Evolutionary conservation across 2,888 invertebrate genomes (phyloP), one percentile per base, ranked within the genome.

Genomic region (Anoncus sp.): DNA sequence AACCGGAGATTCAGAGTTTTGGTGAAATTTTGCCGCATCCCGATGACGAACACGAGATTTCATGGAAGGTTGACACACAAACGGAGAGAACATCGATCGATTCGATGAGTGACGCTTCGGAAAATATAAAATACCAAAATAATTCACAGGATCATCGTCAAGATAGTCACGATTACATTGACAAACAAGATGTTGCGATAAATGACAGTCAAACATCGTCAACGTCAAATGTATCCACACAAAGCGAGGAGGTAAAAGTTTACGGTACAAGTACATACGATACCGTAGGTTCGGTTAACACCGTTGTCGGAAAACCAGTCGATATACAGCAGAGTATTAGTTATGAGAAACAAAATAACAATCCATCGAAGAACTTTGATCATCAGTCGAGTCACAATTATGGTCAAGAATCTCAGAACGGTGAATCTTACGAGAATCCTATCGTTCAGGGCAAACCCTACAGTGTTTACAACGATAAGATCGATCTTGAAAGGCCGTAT

Each of bases 291-390:
- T 75, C 86, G 1, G 71, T 81, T 0, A 83, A 82, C 35, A 80
- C 84, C 2, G 81, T 82, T 10, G 77, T 84, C 3, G 85, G 85
- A 3, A 87, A 86, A 31, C 87, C 88, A 3, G 45, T 84, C 5
- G 84, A 81, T 45, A 62, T 63, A 0, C 79, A 76, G 2, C 82
- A 84, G 16, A 80, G 70, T 20, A 63, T 77, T 7, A 72, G 45
- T 14, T 82, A 83, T 16, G 80, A 69, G 20, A 62, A 80, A 22
- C 67, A 81, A 7, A 83, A 86, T 2, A 80, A 80, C n/a, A 81
- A 82, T 49, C 79, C 82, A 12, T 5, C n/a, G n/a, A n/a, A 60
- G 12, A 71, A 71, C 16, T 84, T 83, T 20, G 71, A 60, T 12
- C 75, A 81, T 14, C 81, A 81, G 10, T 47, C 59, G 10, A 57